Evolutionary conservation across 2,797 vertebrate genomes (phyloP).

Genomic region (Hephaestus fuliginosus): DNA sequence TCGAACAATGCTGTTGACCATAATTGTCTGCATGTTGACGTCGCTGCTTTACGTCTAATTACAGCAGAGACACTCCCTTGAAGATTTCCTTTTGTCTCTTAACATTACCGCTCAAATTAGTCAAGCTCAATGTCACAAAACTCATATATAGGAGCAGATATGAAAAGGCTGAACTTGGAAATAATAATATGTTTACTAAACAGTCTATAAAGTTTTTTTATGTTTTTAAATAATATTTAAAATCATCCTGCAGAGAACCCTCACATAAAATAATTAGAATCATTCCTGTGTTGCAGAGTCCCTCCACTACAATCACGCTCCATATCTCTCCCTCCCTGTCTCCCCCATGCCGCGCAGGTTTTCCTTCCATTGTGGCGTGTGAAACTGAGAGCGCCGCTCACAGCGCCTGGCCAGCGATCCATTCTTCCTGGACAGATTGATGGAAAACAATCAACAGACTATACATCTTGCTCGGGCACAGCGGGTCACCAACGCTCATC

Average conservation of each 20-base stretch:
- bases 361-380: slow-evolving; percentile 95
- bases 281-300: slow-evolving; percentile 36
- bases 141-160: slow-evolving; percentile 51
- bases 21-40: slow-evolving; percentile 76
- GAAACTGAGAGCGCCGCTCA: slow-evolving; percentile 94
- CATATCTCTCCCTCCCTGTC: slow-evolving; percentile 59
- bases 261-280: slow-evolving; percentile 10
- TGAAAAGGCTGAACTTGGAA: slow-evolving; percentile 61
- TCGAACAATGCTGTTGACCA: slow-evolving; percentile 75
- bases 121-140: slow-evolving; percentile 78
- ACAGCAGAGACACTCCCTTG: slow-evolving; percentile 67
- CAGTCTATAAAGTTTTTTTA: slow-evolving; percentile 24
- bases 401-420: slow-evolving; percentile 93
- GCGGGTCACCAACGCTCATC: slow-evolving; percentile 78
- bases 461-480: slow-evolving; percentile 85
- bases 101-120: slow-evolving; percentile 75
- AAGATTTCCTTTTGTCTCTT: slow-evolving; percentile 76
- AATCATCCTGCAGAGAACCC: slow-evolving; percentile 19
- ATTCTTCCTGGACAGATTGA: slow-evolving; percentile 97
- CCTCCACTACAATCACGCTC: slow-evolving; percentile 44
- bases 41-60: slow-evolving; percentile 82
- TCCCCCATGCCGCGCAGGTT: slow-evolving; percentile 90
- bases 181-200: slow-evolving; percentile 42
- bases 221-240: slow-evolving; percentile 28
- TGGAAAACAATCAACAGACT: slow-evolving; percentile 95